Conservation (phyloP, 2,113 vertebrate genomes). For the Orthochromis indermauri region DNA sequence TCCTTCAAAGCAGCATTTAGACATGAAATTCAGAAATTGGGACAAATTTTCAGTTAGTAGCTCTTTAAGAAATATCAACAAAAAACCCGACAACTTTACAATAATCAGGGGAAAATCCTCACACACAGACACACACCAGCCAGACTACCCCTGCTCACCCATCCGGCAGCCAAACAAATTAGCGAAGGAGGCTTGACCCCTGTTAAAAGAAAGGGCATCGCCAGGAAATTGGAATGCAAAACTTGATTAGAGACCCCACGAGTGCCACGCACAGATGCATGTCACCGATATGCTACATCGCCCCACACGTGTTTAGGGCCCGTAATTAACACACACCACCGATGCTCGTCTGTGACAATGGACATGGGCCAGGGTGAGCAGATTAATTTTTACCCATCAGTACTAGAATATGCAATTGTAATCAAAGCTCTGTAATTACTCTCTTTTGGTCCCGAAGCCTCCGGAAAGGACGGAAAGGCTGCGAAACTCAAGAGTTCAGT, state of each 20-base stretch:
- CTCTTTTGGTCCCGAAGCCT: background rate
- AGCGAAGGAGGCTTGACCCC: constrained; percentile 38
- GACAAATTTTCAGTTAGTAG: background rate
- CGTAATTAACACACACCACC: constrained; percentile 27
- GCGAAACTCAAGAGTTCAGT: background rate
- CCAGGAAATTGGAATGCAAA: constrained; percentile 44
- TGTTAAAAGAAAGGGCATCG: constrained; percentile 32
- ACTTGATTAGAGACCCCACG: constrained; percentile 28
- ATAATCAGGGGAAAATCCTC: background rate
- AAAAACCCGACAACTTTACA: background rate
- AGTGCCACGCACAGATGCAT: background rate
- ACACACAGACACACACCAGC: background rate
- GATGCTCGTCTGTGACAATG: background rate
- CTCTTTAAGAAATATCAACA: background rate
- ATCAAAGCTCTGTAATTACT: background rate
- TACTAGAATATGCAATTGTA: background rate
- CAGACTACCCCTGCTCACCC: background rate
- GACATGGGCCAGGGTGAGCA: background rate
- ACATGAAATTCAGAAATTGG: constrained; percentile 12
- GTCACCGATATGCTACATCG: background rate
- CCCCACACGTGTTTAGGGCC: background rate
- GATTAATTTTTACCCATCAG: background rate
- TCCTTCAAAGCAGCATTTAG: constrained; percentile 11
- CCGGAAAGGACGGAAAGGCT: background rate
- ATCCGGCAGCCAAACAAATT: constrained; percentile 48